phyloP scores from a whole-genome alignment of 2,888 invertebrate species.

The Octodonta nipae region DNA sequence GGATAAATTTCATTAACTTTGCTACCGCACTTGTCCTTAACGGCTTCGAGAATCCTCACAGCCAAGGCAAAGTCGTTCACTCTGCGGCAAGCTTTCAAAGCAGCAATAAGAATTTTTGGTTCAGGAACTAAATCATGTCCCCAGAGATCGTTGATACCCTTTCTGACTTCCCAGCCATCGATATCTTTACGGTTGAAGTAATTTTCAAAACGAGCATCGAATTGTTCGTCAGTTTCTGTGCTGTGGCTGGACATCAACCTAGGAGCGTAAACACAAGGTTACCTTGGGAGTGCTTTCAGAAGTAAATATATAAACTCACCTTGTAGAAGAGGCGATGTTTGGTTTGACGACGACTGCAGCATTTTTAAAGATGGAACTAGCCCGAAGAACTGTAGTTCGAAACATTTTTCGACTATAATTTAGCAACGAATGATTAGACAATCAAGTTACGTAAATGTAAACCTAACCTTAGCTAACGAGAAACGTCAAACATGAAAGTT shows the following conservation, averaged over 20 bases:
- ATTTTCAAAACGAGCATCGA: constrained; percentile 65
- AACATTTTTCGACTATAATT: too few relatives aligned
- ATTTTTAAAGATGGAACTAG: constrained; percentile 31
- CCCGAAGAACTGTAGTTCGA: constrained; percentile 36
- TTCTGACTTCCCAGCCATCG: constrained; percentile 89
- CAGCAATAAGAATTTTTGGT: constrained; percentile 76
- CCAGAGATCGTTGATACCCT: constrained; percentile 76
- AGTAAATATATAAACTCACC: constrained; percentile 9
- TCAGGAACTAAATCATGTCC: constrained; percentile 89
- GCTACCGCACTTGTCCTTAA: constrained; percentile 76
- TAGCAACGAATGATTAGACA: too few relatives aligned
- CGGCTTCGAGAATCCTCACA: constrained; percentile 80
- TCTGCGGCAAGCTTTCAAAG: constrained; percentile 78
- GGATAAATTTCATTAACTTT: constrained; percentile 69
- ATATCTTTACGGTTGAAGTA: constrained; percentile 79
- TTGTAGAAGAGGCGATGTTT: constrained; percentile 16
- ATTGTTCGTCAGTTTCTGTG: constrained; percentile 70
- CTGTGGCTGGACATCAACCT: constrained; percentile 32
- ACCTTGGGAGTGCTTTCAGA: neutral
- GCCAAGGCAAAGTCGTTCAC: constrained; percentile 90
- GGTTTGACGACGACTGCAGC: constrained; percentile 23
- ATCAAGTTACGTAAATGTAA: too few relatives aligned
- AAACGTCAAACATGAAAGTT: too few relatives aligned
- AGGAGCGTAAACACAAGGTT: neutral
- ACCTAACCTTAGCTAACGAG: too few relatives aligned